Conservation (phyloP, 30 jellyfish, hydroid and myxozoan species). For the Rhopilema esculentum region DNA sequence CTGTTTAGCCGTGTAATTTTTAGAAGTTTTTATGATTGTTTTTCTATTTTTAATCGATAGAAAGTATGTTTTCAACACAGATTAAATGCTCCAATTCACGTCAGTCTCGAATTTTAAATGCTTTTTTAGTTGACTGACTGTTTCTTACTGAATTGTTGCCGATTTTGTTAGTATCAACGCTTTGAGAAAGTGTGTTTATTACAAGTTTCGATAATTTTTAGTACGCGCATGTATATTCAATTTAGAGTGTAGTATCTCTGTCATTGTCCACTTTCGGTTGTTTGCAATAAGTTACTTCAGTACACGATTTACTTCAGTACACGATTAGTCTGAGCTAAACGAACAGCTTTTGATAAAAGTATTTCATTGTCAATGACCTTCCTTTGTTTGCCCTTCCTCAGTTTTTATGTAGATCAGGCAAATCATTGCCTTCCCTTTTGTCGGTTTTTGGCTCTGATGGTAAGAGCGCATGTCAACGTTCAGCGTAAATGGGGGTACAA, state of each 20-base stretch:
- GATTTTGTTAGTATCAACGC: conserved; percentile 25
- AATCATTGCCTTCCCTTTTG: neutral
- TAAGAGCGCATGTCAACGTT: neutral
- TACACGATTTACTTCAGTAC: neutral
- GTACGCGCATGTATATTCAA: neutral
- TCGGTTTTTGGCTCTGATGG: neutral
- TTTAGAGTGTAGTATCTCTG: neutral
- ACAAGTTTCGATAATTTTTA: neutral
- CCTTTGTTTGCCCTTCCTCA: neutral
- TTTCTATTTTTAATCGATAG: neutral
- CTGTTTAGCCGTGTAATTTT: neutral
- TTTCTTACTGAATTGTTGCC: conserved; percentile 4
- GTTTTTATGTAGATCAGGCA: neutral
- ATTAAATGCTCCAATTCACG: neutral
- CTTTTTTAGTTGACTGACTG: neutral
- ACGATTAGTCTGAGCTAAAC: no score
- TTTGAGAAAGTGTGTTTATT: conserved; percentile 57
- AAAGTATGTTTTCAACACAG: neutral
- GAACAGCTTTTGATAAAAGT: neutral
- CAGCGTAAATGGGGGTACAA: neutral
- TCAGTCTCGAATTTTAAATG: neutral
- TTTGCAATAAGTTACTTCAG: neutral
- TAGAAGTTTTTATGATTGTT: neutral
- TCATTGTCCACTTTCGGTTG: neutral
- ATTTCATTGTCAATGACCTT: neutral